phyloP scores from a whole-genome alignment of 2,888 invertebrate genomes.

The Bombylius discolor region DNA sequence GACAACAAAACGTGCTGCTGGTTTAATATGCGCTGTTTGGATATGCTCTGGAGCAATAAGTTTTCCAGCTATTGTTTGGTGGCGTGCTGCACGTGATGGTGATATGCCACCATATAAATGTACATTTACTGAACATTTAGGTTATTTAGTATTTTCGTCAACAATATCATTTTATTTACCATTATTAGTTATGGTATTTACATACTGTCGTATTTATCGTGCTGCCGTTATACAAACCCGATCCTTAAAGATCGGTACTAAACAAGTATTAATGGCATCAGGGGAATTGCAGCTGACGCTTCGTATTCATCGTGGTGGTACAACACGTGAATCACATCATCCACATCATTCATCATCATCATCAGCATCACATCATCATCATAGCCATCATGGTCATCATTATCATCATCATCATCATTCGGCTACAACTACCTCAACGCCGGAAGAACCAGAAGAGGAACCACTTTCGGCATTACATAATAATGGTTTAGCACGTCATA shows the following conservation, averaged over 20 bases:
- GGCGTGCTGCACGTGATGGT: conserved; percentile 75
- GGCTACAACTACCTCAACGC: conserved; percentile 45
- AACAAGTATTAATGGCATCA: conserved; percentile 73
- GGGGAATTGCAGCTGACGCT: conserved; percentile 79
- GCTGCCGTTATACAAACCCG: conserved; percentile 87
- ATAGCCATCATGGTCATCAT: conserved; percentile 16
- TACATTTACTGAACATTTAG: conserved; percentile 91
- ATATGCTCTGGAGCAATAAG: conserved; percentile 92
- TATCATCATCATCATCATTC: conserved; percentile 30
- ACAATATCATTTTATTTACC: conserved; percentile 97
- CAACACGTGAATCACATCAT: conserved; percentile 44
- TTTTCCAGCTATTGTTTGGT: conserved; percentile 95
- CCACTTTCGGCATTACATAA: conserved; percentile 64
- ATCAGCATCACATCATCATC: conserved; percentile 5
- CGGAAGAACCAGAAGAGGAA: conserved; percentile 52
- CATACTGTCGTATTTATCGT: conserved; percentile 89
- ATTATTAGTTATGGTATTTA: conserved; percentile 93
- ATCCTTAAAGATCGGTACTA: conserved; percentile 81
- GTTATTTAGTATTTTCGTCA: conserved; percentile 93
- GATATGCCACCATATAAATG: conserved; percentile 76
- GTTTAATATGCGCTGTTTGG: conserved; percentile 90
- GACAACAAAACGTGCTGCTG: conserved; percentile 74
- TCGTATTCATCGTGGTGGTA: conserved; percentile 86
- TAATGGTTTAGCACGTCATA: conserved; percentile 59
- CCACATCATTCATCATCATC: neutral